Evolutionary conservation across 2,888 invertebrate genomes (phyloP).

Genomic region (Serripes groenlandicus): DNA sequence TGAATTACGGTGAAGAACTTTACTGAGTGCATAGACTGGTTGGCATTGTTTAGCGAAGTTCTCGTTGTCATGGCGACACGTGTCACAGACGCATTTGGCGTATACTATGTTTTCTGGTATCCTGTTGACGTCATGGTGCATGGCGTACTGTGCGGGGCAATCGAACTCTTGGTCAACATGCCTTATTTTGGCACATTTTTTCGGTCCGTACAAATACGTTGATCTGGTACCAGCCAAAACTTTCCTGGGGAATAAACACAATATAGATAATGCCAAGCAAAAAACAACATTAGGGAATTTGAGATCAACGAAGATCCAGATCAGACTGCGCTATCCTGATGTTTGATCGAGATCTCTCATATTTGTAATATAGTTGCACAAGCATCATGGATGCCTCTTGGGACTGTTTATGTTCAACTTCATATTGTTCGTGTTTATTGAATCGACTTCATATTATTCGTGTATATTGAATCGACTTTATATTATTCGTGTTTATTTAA

Average conservation of each 20-base stretch:
- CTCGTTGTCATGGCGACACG: slow-evolving; percentile 20
- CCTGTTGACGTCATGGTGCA: slow-evolving; percentile 46
- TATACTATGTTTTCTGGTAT: slow-evolving; percentile 51
- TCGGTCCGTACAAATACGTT: slow-evolving; percentile 34
- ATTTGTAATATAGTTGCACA: too few relatives aligned
- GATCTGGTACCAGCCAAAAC: not conserved
- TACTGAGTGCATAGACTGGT: slow-evolving; percentile 29
- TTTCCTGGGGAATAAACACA: not conserved
- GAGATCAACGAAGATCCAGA: too few relatives aligned
- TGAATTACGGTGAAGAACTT: slow-evolving; percentile 18
- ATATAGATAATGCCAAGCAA: too few relatives aligned
- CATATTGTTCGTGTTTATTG: too few relatives aligned
- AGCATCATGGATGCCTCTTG: too few relatives aligned
- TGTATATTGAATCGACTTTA: too few relatives aligned
- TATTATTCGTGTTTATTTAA: too few relatives aligned
- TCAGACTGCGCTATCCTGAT: too few relatives aligned
- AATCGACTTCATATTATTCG: too few relatives aligned
- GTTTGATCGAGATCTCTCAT: too few relatives aligned
- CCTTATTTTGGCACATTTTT: slow-evolving; percentile 28
- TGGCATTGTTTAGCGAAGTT: slow-evolving; percentile 6
- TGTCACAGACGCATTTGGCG: slow-evolving; percentile 45
- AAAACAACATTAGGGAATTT: too few relatives aligned
- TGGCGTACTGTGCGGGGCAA: slow-evolving; percentile 51
- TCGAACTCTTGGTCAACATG: slow-evolving; percentile 2
- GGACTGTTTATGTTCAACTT: too few relatives aligned